These are phyloP conservation scores for Aphaenogaster ashmeadi DNA, from an alignment of 1,140 invertebrate genomes.

Conservation along the genomic window DNA sequence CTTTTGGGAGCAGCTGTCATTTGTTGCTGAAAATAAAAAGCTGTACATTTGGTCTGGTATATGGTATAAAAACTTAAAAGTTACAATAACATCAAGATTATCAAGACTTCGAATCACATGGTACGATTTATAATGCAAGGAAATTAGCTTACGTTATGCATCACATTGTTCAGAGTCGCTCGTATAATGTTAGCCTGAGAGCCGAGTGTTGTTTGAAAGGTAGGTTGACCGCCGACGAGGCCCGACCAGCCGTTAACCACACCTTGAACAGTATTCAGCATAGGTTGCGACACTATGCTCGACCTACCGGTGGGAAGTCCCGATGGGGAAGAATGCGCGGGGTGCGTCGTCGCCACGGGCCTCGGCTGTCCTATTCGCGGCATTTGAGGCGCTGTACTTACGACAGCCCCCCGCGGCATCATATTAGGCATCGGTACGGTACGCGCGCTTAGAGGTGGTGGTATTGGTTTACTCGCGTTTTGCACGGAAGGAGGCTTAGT, in stretches of 20 bases:
- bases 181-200: conserved; percentile 84
- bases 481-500: conserved; percentile 73
- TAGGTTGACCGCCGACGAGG: conserved; percentile 86
- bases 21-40: conserved; percentile 80
- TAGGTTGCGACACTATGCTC: conserved; percentile 80
- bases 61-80: neutral
- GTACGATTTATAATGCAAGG: conserved; percentile 7
- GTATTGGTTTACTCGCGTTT: conserved; percentile 77
- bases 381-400: conserved; percentile 76
- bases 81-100: neutral
- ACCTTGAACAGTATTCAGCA: conserved; percentile 83
- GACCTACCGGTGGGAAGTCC: conserved; percentile 79
- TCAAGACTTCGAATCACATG: neutral
- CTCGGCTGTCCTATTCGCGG: conserved; percentile 79
- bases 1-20: conserved; percentile 78
- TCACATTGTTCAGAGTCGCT: conserved; percentile 76
- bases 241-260: conserved; percentile 86
- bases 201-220: conserved; percentile 83
- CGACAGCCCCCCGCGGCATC: conserved; percentile 73
- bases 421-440: conserved; percentile 77
- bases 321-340: conserved; percentile 81
- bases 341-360: conserved; percentile 79
- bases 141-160: conserved; percentile 83
- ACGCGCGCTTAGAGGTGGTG: conserved; percentile 74
- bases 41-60: conserved; percentile 24